These are phyloP conservation scores for Hydra vulgaris DNA, from an alignment of 30 jellyfish, hydroid and myxozoan genomes.

Conservation along the genomic window DNA sequence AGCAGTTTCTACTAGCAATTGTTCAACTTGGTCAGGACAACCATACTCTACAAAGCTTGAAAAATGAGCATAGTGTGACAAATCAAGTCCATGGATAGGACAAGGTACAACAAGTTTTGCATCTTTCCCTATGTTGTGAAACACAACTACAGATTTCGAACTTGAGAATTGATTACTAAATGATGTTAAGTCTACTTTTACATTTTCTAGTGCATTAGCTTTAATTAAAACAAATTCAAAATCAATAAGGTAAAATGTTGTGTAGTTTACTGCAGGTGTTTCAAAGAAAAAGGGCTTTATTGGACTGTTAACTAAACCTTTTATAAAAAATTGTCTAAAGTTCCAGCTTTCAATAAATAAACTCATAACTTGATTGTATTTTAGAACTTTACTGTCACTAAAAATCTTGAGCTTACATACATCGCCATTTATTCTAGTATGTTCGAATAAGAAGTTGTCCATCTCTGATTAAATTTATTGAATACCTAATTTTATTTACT, in stretches of 20 bases:
- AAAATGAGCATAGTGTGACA: constrained; percentile 2
- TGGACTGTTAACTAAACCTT: neutral
- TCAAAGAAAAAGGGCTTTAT: constrained; percentile 4
- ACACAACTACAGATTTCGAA: neutral
- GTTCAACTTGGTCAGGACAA: neutral
- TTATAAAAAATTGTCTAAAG: neutral
- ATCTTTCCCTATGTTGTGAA: constrained; percentile 24
- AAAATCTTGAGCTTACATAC: neutral
- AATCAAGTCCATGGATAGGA: neutral
- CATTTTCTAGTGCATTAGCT: neutral
- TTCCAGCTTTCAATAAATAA: neutral
- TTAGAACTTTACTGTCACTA: neutral
- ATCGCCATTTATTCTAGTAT: neutral
- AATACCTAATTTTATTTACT: too few relatives aligned
- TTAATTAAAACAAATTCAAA: neutral
- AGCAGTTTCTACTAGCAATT: constrained; percentile 6
- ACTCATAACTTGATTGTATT: neutral
- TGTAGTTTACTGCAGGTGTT: neutral
- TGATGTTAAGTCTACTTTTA: neutral
- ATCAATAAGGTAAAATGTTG: neutral
- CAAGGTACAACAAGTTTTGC: constrained; percentile 37
- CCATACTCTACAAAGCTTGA: constrained; percentile 13
- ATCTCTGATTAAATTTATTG: too few relatives aligned
- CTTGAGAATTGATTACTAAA: neutral
- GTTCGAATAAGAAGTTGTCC: neutral